phyloP scores from a whole-genome alignment of 2,113 vertebrate genomes.

The Gambusia holbrooki region DNA sequence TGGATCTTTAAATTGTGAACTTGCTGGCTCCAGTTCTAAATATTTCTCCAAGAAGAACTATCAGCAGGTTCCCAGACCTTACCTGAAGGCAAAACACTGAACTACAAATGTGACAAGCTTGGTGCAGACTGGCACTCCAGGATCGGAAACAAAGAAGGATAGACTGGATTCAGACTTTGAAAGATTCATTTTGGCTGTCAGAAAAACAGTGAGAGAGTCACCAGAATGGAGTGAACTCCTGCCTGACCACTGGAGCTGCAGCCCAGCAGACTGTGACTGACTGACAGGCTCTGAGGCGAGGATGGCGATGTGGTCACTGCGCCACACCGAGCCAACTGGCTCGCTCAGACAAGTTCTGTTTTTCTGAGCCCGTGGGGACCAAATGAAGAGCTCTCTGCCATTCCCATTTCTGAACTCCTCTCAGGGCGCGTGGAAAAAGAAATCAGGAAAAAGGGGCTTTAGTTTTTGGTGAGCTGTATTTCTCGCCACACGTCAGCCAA shows the following conservation, averaged over 20 bases:
- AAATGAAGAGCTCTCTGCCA: slow-evolving; percentile 43
- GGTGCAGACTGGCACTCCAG: slow-evolving; percentile 64
- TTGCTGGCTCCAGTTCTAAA: neutral
- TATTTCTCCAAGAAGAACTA: slow-evolving; percentile 69
- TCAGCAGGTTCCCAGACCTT: slow-evolving; percentile 60
- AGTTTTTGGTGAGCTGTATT: slow-evolving; percentile 43
- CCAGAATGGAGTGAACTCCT: slow-evolving; percentile 54
- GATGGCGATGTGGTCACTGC: slow-evolving; percentile 66
- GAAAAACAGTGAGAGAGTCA: slow-evolving; percentile 53
- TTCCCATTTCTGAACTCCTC: slow-evolving; percentile 48
- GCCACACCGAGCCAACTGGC: slow-evolving; percentile 71
- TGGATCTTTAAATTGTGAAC: neutral
- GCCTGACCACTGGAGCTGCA: slow-evolving; percentile 59
- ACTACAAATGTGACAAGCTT: slow-evolving; percentile 56
- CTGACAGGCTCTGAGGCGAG: slow-evolving; percentile 56
- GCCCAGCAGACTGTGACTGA: slow-evolving; percentile 72
- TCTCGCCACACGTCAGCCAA: slow-evolving; percentile 55
- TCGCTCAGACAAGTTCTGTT: slow-evolving; percentile 58
- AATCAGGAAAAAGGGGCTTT: slow-evolving; percentile 38
- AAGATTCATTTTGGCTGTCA: slow-evolving; percentile 53
- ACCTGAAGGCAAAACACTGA: slow-evolving; percentile 61
- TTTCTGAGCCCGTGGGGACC: slow-evolving; percentile 54
- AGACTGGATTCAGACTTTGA: slow-evolving; percentile 53
- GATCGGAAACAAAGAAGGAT: slow-evolving; percentile 53
- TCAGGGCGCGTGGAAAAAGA: slow-evolving; percentile 39